A percentile compares a stretch with the other conserved stretches of the same genome.
phyloP scores from a whole-genome alignment of 2,797 vertebrate species.

The Pangasius krempfi region DNA sequence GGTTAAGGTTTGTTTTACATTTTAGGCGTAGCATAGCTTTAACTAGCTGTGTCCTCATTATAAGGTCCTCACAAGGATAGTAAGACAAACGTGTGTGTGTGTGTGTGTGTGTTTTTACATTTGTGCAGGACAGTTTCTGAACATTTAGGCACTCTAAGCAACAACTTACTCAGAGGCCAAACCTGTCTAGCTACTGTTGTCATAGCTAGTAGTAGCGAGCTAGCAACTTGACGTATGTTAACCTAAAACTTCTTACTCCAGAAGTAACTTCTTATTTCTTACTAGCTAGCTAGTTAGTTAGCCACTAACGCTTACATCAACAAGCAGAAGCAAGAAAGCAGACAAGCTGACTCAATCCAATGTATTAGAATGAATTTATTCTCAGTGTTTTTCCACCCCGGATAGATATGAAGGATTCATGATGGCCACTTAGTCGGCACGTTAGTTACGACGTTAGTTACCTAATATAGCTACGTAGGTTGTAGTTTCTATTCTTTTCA shows the following conservation, averaged over 20 bases:
- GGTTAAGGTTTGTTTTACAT: background rate
- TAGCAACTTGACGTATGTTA: background rate
- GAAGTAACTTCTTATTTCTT: no score
- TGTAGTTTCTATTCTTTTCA: background rate
- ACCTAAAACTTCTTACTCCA: background rate
- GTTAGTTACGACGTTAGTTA: background rate
- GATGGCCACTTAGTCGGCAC: background rate
- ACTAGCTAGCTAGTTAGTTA: background rate
- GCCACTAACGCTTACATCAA: background rate
- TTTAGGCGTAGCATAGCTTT: background rate
- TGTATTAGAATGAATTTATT: background rate
- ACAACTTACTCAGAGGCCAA: background rate
- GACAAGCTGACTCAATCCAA: background rate
- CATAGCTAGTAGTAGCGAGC: no score
- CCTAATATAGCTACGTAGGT: background rate
- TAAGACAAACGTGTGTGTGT: background rate
- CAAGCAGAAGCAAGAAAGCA: background rate
- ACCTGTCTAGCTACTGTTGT: background rate
- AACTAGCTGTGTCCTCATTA: background rate
- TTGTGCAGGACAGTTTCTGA: background rate
- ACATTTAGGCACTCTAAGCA: background rate
- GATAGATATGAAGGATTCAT: background rate
- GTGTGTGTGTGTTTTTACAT: background rate
- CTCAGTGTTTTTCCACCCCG: background rate
- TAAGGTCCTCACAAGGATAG: background rate